Evolutionary conservation across 2,113 vertebrate genomes (phyloP), one percentile per base, ranked within the genome.

Genomic region (Trinectes maculatus): DNA sequence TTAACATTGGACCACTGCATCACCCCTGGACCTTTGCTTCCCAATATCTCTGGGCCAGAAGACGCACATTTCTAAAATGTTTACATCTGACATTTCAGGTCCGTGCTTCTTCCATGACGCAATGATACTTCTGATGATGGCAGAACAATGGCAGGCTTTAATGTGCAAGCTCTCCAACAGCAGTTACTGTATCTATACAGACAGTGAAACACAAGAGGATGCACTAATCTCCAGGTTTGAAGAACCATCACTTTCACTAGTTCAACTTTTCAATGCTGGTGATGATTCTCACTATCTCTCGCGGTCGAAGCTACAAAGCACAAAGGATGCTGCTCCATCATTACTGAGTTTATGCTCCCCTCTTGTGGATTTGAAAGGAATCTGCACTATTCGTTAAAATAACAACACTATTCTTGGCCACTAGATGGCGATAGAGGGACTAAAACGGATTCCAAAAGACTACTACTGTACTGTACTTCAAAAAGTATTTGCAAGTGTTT

Each of bases 1-100:
- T 87, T 91, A 95, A 92, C 93, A 93, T 77, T 93, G 93, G 93
- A 92, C 94, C 77, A 43, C n/a, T 75, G 54, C 1, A 71, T 77
- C 71, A 80, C 85, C 82, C 48, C 65, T 44, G 57, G 42, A 52
- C 59, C 65, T 31, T 51, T 56, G 49, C 37, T 67, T 7, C 43
- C 62, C 37, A 55, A n/a, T 71, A 63, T 67, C 29, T 42, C 33
- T 25, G 5, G 3, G n/a, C 53, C 40, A 28, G 13, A 9, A 65
- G 26, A 43, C 48, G 28, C 19, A 16, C 19, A 33, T 48, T 36
- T 61, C 5, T 52, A 29, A 54, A 37, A 47, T 44, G 21, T 71
- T 39, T 51, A 22, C 26, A 21, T 24, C 21, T 56, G 12, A 19
- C 3, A 12, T 37, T 57, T 43, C 22, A 1, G 29, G 29, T 48